Percentiles rank a stretch among this genome's conserved stretches.
Evolutionary conservation across 1,140 invertebrate species (phyloP).

Genomic region (Pogonomyrmex californicus): DNA sequence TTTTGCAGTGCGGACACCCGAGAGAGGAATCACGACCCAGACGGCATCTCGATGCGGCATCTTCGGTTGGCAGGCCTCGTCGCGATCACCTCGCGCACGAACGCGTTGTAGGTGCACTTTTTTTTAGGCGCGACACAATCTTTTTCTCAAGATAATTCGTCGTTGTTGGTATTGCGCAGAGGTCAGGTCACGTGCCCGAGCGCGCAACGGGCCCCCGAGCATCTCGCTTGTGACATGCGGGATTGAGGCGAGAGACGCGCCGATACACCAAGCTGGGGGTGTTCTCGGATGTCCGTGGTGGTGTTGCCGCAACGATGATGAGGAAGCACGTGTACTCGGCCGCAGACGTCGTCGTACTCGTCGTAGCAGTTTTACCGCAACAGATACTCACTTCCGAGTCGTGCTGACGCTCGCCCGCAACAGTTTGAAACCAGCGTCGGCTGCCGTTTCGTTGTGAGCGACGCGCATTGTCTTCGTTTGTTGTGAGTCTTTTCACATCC

Average conservation of each 20-base stretch:
- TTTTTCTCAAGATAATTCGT: background rate
- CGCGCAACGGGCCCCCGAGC: background rate
- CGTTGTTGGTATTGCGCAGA: background rate
- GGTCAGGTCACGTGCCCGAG: conserved; percentile 6
- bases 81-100: conserved; percentile 14
- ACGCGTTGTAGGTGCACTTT: conserved; percentile 10
- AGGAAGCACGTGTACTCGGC: conserved; percentile 66
- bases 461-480: conserved; percentile 1
- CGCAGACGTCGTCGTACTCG: conserved; percentile 59
- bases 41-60: conserved; percentile 21
- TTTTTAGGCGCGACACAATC: background rate
- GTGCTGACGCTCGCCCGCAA: conserved; percentile 67
- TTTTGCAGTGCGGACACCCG: background rate
- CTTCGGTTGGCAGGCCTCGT: background rate
- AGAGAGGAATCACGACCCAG: no score
- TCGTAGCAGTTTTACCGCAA: conserved; percentile 16
- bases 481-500: background rate
- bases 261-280: background rate
- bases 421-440: conserved; percentile 45
- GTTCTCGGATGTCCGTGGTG: conserved; percentile 49
- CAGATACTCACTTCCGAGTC: conserved; percentile 20
- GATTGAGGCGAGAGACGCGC: conserved; percentile 55
- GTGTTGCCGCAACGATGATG: conserved; percentile 64
- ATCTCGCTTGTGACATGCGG: conserved; percentile 26
- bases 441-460: conserved; percentile 24